Evolutionary conservation across 2,113 vertebrate species (phyloP).

Genomic region (Narcine bancroftii): DNA sequence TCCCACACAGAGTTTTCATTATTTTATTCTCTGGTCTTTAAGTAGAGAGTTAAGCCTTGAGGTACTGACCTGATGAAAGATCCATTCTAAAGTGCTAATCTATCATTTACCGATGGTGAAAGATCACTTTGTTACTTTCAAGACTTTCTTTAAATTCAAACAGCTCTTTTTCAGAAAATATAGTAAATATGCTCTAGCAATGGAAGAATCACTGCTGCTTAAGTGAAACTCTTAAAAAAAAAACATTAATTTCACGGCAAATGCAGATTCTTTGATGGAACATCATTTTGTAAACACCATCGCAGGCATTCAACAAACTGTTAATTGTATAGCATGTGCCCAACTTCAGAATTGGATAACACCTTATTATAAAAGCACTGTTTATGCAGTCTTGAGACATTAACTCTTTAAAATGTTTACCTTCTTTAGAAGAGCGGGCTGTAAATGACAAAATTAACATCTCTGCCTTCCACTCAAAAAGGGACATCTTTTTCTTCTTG

Average conservation of each 20-base stretch:
- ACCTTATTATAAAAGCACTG: conserved; percentile 21
- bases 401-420: background rate
- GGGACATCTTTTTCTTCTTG: background rate
- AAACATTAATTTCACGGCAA: background rate
- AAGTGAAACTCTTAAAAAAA: too few relatives aligned
- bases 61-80: background rate
- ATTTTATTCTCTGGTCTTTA: background rate
- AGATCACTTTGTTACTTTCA: background rate
- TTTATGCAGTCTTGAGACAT: background rate
- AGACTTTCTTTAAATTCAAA: background rate
- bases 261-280: background rate
- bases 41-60: background rate
- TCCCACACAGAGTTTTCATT: background rate
- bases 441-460: conserved; percentile 1
- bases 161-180: background rate
- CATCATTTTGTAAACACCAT: background rate
- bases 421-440: background rate
- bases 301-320: background rate
- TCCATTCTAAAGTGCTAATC: background rate
- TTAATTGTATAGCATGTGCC: background rate
- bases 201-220: background rate
- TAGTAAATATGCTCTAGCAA: background rate
- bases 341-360: conserved; percentile 15
- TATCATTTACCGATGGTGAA: background rate
- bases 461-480: background rate